Evolutionary conservation across 2,888 invertebrate genomes (phyloP).

Genomic region (Eilema caniola): DNA sequence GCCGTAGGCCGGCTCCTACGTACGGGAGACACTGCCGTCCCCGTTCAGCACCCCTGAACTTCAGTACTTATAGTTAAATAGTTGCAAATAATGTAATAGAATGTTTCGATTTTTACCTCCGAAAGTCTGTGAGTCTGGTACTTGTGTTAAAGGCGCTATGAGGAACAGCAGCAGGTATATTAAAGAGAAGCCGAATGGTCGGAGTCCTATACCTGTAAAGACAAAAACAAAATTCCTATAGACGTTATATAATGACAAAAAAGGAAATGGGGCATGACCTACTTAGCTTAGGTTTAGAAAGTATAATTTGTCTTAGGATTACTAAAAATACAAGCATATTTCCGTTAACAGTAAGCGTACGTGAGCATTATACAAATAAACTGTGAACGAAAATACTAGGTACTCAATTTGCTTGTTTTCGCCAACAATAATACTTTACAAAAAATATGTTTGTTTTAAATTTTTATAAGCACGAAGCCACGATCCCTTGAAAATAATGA

Average conservation of each 20-base stretch:
- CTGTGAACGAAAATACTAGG: neutral
- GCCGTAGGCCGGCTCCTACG: too few species aligned
- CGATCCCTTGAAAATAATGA: slow-evolving; percentile 26
- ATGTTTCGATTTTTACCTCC: slow-evolving; percentile 75
- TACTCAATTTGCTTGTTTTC: too few species aligned
- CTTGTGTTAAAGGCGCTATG: slow-evolving; percentile 91
- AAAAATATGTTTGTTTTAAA: neutral
- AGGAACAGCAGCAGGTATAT: slow-evolving; percentile 93
- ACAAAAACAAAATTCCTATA: slow-evolving; percentile 39
- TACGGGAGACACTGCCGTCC: too few species aligned
- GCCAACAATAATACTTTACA: neutral
- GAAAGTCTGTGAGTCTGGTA: slow-evolving; percentile 90
- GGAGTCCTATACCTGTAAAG: slow-evolving; percentile 92
- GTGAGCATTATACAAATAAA: too few species aligned
- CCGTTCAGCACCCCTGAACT: too few species aligned
- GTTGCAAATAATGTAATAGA: too few species aligned
- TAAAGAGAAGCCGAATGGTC: slow-evolving; percentile 93
- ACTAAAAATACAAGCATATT: too few species aligned
- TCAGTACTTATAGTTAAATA: too few species aligned
- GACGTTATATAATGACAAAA: neutral
- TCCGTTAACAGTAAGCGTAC: too few species aligned
- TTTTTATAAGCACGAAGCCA: slow-evolving; percentile 17
- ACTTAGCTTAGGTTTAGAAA: neutral
- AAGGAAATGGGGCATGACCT: neutral
- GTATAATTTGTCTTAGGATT: neutral